Conservation (phyloP, 2,888 invertebrate genomes). For the Synanthedon myopaeformis region DNA sequence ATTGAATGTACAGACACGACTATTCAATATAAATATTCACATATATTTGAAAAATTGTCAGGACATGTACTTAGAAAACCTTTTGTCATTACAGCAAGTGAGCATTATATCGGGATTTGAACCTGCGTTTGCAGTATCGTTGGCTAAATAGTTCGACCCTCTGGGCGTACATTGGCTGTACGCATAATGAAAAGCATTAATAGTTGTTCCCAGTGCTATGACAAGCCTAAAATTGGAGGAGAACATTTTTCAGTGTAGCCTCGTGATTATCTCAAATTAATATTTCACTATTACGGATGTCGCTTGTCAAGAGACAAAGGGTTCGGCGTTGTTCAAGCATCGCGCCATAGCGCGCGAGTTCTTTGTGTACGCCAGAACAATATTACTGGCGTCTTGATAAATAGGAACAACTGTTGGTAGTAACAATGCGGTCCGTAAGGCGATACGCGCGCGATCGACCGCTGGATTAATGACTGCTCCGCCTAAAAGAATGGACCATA, state of each 20-base stretch:
- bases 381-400: constrained; percentile 65
- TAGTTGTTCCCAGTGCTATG: not conserved
- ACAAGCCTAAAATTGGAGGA: not conserved
- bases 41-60: too few relatives aligned
- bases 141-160: too few relatives aligned
- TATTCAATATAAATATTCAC: too few relatives aligned
- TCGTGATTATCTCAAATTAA: constrained; percentile 38
- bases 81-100: not conserved
- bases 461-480: constrained; percentile 66
- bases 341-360: constrained; percentile 27
- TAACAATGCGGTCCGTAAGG: constrained; percentile 64
- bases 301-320: constrained; percentile 52
- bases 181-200: too few relatives aligned
- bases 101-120: not conserved
- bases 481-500: constrained; percentile 68
- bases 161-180: too few relatives aligned
- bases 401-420: constrained; percentile 60
- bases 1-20: too few relatives aligned
- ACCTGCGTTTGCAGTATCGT: too few relatives aligned
- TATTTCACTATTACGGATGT: constrained; percentile 51
- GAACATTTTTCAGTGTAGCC: constrained; percentile 10
- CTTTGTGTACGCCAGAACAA: constrained; percentile 54
- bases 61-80: too few relatives aligned
- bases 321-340: constrained; percentile 34
- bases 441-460: constrained; percentile 64